phyloP scores from a whole-genome alignment of 2,113 vertebrate genomes.

The Onychostruthus taczanowskii region DNA sequence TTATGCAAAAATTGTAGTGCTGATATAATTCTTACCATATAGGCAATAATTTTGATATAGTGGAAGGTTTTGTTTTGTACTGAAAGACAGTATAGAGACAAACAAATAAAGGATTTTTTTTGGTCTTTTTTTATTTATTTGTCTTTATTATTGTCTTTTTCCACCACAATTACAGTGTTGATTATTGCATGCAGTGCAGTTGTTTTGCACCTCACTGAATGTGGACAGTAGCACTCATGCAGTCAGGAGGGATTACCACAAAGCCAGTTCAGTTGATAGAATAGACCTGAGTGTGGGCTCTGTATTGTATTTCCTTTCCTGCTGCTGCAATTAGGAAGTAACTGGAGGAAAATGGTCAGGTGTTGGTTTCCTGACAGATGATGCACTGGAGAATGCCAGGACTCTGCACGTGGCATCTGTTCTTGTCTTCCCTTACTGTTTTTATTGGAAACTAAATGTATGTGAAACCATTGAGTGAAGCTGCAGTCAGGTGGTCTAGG shows the following conservation, averaged over 20 bases:
- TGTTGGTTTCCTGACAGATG: not conserved
- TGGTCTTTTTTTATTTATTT: not conserved
- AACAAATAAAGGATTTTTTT: not conserved
- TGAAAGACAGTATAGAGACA: not conserved
- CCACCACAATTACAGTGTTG: too few relatives aligned
- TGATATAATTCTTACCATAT: not conserved
- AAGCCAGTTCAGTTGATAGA: not conserved
- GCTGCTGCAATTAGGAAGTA: not conserved
- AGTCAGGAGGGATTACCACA: not conserved
- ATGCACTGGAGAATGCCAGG: not conserved
- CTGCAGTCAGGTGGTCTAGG: not conserved
- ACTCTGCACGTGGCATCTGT: not conserved
- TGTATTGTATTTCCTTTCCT: not conserved
- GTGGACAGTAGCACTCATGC: not conserved
- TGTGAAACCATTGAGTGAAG: not conserved
- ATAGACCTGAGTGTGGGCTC: not conserved
- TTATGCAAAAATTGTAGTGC: not conserved
- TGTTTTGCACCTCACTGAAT: not conserved
- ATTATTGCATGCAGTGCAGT: fast-evolving
- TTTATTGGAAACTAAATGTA: not conserved
- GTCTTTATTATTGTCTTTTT: not conserved
- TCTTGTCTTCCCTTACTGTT: not conserved
- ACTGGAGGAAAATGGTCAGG: not conserved
- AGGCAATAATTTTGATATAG: not conserved
- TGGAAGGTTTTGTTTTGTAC: not conserved